phyloP scores from a whole-genome alignment of 2,113 vertebrate species.

The Coptodon bakossiorum region DNA sequence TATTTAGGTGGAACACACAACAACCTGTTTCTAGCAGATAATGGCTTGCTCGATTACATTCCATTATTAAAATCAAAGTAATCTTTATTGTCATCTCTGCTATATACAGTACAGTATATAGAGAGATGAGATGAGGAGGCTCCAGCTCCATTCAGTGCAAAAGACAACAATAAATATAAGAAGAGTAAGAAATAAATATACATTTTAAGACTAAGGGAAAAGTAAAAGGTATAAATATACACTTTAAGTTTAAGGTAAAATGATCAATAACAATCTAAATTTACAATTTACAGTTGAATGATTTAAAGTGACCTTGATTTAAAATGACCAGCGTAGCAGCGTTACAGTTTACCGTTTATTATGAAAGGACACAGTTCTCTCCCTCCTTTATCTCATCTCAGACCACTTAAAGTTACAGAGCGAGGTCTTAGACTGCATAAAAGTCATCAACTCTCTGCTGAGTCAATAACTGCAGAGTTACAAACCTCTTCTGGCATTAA shows the following conservation, averaged over 20 bases:
- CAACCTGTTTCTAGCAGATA: not conserved
- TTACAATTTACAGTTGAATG: not conserved
- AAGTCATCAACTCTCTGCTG: not conserved
- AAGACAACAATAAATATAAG: not conserved
- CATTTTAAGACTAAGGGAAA: not conserved
- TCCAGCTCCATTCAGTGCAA: not conserved
- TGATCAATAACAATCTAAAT: not conserved
- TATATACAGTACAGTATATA: rapidly evolving
- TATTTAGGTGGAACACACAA: not conserved
- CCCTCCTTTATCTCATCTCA: not conserved
- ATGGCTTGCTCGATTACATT: not conserved
- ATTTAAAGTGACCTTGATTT: not conserved
- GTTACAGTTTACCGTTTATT: rapidly evolving
- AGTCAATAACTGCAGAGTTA: not conserved
- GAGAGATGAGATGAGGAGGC: not conserved
- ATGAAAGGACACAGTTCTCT: not conserved
- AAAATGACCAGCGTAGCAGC: not conserved
- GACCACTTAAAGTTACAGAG: not conserved
- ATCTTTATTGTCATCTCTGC: not conserved
- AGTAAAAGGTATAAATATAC: not conserved
- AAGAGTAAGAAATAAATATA: not conserved
- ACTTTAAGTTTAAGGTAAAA: not conserved
- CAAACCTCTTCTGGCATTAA: not conserved
- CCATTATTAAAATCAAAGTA: not conserved
- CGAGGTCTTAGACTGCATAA: not conserved